Conservation (phyloP, 2,888 invertebrate genomes). For the Drosophila paracracens region DNA sequence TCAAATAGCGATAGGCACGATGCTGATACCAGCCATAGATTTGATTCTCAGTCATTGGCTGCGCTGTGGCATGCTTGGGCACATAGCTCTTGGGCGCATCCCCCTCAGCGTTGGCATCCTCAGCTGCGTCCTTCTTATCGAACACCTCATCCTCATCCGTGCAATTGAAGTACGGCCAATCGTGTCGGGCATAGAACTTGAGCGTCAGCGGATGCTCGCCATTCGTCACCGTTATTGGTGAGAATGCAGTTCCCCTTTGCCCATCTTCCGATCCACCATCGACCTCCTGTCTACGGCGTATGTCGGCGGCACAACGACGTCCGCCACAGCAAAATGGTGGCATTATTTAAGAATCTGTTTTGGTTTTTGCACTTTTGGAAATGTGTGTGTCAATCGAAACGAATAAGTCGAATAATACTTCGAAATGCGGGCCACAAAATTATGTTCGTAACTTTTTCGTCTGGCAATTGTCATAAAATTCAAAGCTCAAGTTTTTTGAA, state of each 20-base stretch:
- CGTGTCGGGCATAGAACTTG: slow-evolving; percentile 73
- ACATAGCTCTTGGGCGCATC: slow-evolving; percentile 25
- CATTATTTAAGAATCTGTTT: slow-evolving; percentile 31
- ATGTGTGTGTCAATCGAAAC: neutral
- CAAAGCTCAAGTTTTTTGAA: neutral
- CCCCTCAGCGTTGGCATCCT: neutral
- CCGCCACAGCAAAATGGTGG: slow-evolving; percentile 72
- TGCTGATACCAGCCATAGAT: slow-evolving; percentile 72
- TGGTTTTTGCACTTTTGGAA: neutral
- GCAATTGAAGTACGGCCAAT: slow-evolving; percentile 67
- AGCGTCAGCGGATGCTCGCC: slow-evolving; percentile 60
- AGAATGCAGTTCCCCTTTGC: neutral
- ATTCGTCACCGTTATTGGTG: slow-evolving; percentile 30
- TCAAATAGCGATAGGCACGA: slow-evolving; percentile 54
- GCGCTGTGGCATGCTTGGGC: slow-evolving; percentile 46
- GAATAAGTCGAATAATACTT: neutral
- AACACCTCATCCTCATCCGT: slow-evolving; percentile 44
- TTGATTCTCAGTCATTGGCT: slow-evolving; percentile 67
- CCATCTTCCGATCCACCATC: neutral
- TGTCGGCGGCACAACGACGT: slow-evolving; percentile 58
- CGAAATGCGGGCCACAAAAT: neutral
- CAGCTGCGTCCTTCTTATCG: slow-evolving; percentile 9
- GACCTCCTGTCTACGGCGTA: slow-evolving; percentile 9
- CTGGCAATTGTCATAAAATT: neutral
- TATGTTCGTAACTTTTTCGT: neutral